These are phyloP conservation scores for Pseudopipra pipra DNA, from an alignment of 2,113 vertebrate species.

Conservation along the genomic window DNA sequence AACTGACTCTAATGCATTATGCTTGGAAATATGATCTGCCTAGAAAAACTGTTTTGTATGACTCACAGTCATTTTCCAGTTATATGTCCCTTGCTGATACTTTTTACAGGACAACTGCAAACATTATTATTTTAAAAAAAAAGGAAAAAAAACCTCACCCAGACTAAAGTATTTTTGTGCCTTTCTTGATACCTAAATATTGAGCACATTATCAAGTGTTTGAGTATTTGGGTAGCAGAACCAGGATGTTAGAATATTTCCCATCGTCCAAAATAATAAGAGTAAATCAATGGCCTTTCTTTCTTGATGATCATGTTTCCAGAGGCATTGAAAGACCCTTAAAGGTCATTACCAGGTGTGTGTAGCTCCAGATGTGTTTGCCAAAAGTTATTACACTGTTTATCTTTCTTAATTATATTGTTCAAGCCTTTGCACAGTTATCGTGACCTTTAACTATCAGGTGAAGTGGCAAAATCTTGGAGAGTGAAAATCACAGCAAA, in stretches of 20 bases:
- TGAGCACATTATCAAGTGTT: not conserved
- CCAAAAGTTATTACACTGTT: not conserved
- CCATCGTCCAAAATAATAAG: not conserved
- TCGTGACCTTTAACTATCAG: not conserved
- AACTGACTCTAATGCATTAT: not conserved
- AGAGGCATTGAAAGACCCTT: not conserved
- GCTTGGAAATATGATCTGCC: not conserved
- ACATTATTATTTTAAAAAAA: not conserved
- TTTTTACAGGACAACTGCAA: not conserved
- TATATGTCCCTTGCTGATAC: not conserved
- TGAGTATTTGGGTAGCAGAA: not conserved
- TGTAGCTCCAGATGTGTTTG: not conserved
- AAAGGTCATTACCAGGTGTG: not conserved
- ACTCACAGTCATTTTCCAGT: not conserved
- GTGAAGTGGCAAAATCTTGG: not conserved
- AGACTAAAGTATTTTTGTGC: not conserved
- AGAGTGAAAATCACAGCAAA: not conserved
- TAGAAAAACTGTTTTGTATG: not conserved
- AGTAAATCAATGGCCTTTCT: not conserved
- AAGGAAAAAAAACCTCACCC: accelerated
- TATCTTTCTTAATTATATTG: not conserved
- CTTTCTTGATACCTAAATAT: not conserved
- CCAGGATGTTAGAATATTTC: not conserved
- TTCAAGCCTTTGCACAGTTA: not conserved
- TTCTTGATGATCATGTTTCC: not conserved